Conservation (phyloP, 2,113 vertebrate species). For the Carassius gibelio region DNA sequence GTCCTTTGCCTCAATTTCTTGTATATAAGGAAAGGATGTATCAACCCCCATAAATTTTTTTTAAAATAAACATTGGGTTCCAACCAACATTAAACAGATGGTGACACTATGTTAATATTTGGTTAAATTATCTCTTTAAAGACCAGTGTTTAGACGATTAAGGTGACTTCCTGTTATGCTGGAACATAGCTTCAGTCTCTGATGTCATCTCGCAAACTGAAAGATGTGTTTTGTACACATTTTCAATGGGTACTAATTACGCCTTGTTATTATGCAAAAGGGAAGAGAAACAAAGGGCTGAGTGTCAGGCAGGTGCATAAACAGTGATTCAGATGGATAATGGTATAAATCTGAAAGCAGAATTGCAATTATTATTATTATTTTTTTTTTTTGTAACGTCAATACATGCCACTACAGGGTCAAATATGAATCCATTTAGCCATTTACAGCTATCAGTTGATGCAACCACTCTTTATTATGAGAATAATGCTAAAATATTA, state of each 20-base stretch:
- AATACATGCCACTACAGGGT: constrained; percentile 1
- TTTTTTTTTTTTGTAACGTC: no score
- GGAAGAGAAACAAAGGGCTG: neutral
- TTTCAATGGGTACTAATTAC: neutral
- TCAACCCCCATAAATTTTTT: no score
- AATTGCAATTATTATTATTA: no score
- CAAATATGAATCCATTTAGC: constrained; percentile 4
- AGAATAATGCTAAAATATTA: no score
- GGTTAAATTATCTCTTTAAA: neutral
- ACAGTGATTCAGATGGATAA: neutral
- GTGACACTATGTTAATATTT: neutral
- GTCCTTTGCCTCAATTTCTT: no score
- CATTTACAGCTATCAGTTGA: neutral
- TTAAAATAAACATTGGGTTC: no score
- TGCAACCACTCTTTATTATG: no score
- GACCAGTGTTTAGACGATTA: constrained; percentile 8
- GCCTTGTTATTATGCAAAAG: neutral
- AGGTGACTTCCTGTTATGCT: neutral
- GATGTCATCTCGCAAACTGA: neutral
- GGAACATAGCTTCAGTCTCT: neutral
- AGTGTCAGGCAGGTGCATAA: neutral
- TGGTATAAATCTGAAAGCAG: neutral
- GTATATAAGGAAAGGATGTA: no score
- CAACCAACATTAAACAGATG: neutral
- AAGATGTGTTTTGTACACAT: neutral